Evolutionary conservation across 2,113 vertebrate species (phyloP), one percentile per base, ranked within the genome.

Genomic region (Pelodiscus sinensis): DNA sequence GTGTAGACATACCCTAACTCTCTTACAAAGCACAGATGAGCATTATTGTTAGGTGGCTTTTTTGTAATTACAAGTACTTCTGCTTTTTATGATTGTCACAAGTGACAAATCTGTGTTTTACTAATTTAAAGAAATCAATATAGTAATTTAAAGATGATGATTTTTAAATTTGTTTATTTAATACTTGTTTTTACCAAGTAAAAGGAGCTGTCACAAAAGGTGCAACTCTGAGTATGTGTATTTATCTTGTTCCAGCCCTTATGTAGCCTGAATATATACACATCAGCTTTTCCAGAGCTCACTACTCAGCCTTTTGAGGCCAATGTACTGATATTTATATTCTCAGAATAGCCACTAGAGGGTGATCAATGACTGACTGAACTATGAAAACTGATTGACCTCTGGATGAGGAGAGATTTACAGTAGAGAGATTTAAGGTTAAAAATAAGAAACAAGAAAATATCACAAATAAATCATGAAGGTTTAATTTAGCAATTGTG

Each of bases 281-380:
- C 35, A 77, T 3, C 2, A 44, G 44, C 80, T 80, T 91, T 90
- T 79, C 86, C 89, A 16, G 77, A 57, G 91, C 75, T 82, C 94
- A 31, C 85, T 50, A 85, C 5, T 15, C 0, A 58, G 10, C 2
- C 94, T 91, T 89, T 1, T 0, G 84, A 65, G 87, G 31, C 51
- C 93, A 8, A 86, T 81, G 44, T 62, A 31, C 84, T 77, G 91
- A 89, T 88, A 1, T 15, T 4, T 29, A 1, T 90, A 88, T 96
- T 73, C 94, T 31, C 21, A 58, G 56, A 88, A 81, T 71, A 79
- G 50, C 96, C 96, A 80, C 96, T 95, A 97, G 96, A 95, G 96
- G 96, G 96, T 87, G 93, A 86, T 95, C 96, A 3, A 84, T 65
- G 96, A 87, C 93, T 50, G 73, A 24, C 27, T 25, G 11, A 24